Base-by-base conservation (phyloP, 2,888 invertebrate genomes). In the Diloba caeruleocephala region DNA sequence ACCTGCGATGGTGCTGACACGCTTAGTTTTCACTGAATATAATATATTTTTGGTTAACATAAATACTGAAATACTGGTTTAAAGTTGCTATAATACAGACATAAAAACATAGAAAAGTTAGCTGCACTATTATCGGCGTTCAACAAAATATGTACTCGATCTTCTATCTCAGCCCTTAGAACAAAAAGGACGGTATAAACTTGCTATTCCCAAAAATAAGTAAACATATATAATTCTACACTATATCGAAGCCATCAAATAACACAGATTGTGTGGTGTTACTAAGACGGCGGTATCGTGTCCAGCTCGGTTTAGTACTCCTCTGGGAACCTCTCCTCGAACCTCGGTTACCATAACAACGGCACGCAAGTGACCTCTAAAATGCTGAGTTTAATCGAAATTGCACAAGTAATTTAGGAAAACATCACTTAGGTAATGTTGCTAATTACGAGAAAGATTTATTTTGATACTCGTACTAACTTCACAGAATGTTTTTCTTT, bases 281-380 rank as follows among this genome's bases (percentile, higher is more conserved):
- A 56, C 46, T 52, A 55, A 65, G 65, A 68, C 50, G 53, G 49
- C 50, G 56, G 49, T 74, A 55, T 71, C 71, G 59, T 76, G 79
- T 74, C 75, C 74, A 75, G 62, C 43, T 53, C 50, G 49, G 55
- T 78, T 80, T 69, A 81, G 48, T 43, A 48, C 33, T 67, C 84
- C 78, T 63, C 21, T 2, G 81, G 78, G 85, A 79, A n/a, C n/a
- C n/a, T n/a, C n/a, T n/a, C 39, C 36, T 34, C 33, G 62, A 61
- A 65, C 57, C 64, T 65, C 58, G 46, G 76, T 82, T 70, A 53
- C 74, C 61, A 72, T 77, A 67, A 68, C 74, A 66, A 81, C 75
- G 73, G 69, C 76, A 78, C 78, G 76, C 79, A 62, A 78, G 69
- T 69, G 67, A 71, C 76, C 78, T 76, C 69, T 74, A 73, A 71